Evolutionary conservation across 2,113 vertebrate species (phyloP).

Genomic region (Elgaria multicarinata): DNA sequence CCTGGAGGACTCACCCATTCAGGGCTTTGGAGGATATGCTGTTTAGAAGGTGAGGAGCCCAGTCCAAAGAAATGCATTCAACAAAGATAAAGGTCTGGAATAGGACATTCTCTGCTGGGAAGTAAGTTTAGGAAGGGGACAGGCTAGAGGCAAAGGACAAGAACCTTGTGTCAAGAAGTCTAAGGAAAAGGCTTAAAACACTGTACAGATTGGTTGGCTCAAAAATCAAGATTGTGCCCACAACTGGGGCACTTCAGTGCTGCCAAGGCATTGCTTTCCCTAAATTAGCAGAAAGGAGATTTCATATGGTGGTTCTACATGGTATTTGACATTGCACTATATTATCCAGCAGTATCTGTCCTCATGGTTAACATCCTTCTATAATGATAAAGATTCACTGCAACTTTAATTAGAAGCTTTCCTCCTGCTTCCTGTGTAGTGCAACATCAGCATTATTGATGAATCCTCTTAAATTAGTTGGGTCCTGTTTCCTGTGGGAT

Average conservation of each 20-base stretch:
- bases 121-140: neutral
- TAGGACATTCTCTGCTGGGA: neutral
- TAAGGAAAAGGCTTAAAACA: neutral
- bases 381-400: neutral
- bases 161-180: neutral
- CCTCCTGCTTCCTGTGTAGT: neutral
- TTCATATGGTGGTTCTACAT: neutral
- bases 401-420: constrained; percentile 9
- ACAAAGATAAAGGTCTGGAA: neutral
- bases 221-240: neutral
- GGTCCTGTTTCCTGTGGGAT: neutral
- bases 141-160: neutral
- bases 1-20: constrained; percentile 93
- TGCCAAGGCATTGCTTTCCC: neutral
- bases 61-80: neutral
- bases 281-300: neutral
- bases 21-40: constrained; percentile 94
- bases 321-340: neutral
- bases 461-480: constrained; percentile 1
- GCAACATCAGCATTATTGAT: neutral
- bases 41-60: constrained; percentile 87
- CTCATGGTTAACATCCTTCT: neutral
- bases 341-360: neutral
- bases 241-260: neutral
- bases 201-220: neutral